Evolutionary conservation across 2,113 vertebrate genomes (phyloP).

Genomic region (Micronycteris hirsuta): DNA sequence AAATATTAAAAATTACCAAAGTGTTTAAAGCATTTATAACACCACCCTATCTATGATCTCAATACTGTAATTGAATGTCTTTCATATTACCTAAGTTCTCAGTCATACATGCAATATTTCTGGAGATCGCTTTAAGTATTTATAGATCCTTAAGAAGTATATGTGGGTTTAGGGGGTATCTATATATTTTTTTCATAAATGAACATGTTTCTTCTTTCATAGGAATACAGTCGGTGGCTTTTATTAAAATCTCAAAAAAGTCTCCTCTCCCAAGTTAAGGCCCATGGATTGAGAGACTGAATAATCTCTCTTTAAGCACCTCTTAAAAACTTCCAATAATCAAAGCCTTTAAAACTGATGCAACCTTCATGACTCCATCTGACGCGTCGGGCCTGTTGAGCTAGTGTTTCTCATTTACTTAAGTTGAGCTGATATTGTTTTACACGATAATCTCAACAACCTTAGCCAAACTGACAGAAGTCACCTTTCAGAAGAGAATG

Average conservation of each 20-base stretch:
- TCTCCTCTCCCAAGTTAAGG: neutral
- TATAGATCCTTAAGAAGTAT: neutral
- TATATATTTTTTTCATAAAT: neutral
- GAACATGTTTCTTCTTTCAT: neutral
- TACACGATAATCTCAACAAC: neutral
- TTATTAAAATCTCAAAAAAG: neutral
- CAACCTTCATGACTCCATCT: neutral
- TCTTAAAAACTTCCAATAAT: neutral
- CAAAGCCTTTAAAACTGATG: neutral
- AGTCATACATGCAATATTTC: neutral
- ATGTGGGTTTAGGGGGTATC: neutral
- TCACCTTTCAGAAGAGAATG: neutral
- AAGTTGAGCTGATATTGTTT: neutral
- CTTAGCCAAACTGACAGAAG: neutral
- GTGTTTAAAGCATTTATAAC: neutral
- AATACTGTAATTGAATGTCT: neutral
- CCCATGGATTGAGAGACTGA: neutral
- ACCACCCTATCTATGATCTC: neutral
- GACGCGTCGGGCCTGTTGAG: neutral
- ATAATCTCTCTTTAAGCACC: neutral
- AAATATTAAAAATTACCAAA: neutral
- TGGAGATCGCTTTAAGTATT: neutral
- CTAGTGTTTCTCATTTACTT: neutral
- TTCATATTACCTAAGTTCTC: conserved; percentile 19
- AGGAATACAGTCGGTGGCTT: neutral